Conservation (phyloP, 2,113 vertebrate genomes). For the Clarias gariepinus region DNA sequence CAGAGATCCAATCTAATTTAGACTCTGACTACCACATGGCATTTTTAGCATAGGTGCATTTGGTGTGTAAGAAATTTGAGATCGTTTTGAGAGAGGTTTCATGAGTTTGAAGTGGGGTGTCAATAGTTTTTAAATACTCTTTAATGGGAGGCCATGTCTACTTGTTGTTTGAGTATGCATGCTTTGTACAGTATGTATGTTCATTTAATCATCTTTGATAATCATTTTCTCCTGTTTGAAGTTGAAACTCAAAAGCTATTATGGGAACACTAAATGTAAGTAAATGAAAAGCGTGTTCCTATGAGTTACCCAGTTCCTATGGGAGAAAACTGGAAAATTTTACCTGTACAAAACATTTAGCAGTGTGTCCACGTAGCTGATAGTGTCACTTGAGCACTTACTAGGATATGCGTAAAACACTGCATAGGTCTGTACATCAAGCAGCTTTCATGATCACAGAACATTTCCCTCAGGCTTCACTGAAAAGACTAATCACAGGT, state of each 20-base stretch:
- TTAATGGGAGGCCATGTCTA: not conserved
- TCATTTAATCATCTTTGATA: not conserved
- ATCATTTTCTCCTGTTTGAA: not conserved
- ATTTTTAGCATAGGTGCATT: too few relatives aligned
- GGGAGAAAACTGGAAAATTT: not conserved
- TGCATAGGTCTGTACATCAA: constrained; percentile 21
- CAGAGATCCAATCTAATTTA: too few relatives aligned
- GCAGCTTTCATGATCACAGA: constrained; percentile 39
- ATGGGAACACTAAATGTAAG: not conserved
- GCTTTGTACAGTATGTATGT: not conserved
- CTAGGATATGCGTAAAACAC: constrained; percentile 24
- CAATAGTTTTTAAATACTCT: not conserved
- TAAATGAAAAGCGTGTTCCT: not conserved
- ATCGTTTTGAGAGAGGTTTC: not conserved
- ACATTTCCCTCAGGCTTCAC: constrained; percentile 38
- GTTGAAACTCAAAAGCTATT: not conserved
- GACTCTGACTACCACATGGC: too few relatives aligned
- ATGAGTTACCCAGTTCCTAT: too few relatives aligned
- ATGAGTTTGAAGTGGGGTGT: not conserved
- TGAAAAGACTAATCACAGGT: constrained; percentile 47
- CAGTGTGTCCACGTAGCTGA: not conserved
- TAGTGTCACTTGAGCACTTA: constrained; percentile 1
- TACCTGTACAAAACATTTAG: not conserved
- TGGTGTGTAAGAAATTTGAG: not conserved
- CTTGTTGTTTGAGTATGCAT: not conserved